A percentile compares a stretch with the other conserved stretches of the same genome.
phyloP scores from a whole-genome alignment of 2,888 invertebrate genomes.

The Blastobasis adustella region DNA sequence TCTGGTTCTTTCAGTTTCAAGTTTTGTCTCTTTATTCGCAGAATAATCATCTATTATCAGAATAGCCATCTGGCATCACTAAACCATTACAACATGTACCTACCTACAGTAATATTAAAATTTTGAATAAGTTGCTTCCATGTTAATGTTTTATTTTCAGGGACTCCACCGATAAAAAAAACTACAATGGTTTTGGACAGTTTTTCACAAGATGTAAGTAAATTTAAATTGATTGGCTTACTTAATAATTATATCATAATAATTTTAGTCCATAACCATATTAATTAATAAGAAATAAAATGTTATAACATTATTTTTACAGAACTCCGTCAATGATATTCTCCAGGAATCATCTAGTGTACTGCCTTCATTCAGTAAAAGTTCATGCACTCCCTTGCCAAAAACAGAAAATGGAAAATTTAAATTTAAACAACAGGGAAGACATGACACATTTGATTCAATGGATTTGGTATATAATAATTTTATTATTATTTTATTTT shows the following conservation, averaged over 20 bases:
- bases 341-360: slow-evolving; percentile 18
- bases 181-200: slow-evolving; percentile 5
- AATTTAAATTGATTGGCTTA: too few relatives aligned
- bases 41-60: too few relatives aligned
- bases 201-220: too few relatives aligned
- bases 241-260: too few relatives aligned
- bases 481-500: slow-evolving; percentile 1
- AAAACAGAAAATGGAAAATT: not conserved
- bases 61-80: too few relatives aligned
- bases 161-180: slow-evolving; percentile 43
- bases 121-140: too few relatives aligned
- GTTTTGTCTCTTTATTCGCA: too few relatives aligned
- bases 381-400: slow-evolving; percentile 5
- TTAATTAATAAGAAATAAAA: too few relatives aligned
- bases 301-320: not conserved
- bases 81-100: too few relatives aligned
- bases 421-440: slow-evolving; percentile 6
- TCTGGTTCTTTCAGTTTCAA: too few relatives aligned
- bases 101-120: too few relatives aligned
- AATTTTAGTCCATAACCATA: too few relatives aligned
- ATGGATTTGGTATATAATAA: slow-evolving; percentile 43
- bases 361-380: slow-evolving; percentile 10
- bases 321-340: slow-evolving; percentile 11
- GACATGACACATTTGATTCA: slow-evolving; percentile 29
- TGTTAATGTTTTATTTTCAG: slow-evolving; percentile 22